A percentile compares a stretch with the other conserved stretches of the same genome.
Evolutionary conservation across 2,888 invertebrate species (phyloP).

Genomic region (Atethmia centrago): DNA sequence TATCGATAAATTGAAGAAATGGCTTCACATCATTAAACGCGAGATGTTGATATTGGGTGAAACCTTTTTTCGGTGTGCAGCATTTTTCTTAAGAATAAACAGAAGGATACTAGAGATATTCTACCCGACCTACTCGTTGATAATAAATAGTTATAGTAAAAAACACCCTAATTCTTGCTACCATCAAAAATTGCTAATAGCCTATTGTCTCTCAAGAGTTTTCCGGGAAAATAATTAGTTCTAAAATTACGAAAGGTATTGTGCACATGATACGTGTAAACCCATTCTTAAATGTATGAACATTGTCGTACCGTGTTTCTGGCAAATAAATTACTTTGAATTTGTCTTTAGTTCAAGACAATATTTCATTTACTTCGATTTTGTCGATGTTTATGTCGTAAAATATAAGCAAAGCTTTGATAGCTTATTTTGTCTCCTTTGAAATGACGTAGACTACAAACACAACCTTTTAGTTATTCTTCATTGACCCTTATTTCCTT

Average conservation of each 20-base stretch:
- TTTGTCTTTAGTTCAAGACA: not conserved
- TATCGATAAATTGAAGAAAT: constrained; percentile 16
- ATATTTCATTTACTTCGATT: constrained; percentile 14
- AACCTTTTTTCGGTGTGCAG: not conserved
- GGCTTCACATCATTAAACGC: not conserved
- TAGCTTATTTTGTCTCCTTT: constrained; percentile 44
- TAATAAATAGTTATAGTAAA: no score
- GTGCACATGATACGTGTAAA: no score
- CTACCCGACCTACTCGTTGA: not conserved
- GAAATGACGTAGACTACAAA: constrained; percentile 37
- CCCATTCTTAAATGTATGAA: not conserved
- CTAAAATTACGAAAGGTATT: no score
- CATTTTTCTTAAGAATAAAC: not conserved
- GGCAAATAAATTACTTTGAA: not conserved
- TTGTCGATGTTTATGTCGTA: constrained; percentile 15
- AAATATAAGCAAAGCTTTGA: constrained; percentile 34
- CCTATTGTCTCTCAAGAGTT: not conserved
- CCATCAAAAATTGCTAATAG: no score
- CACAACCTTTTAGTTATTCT: not conserved
- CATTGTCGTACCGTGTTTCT: not conserved
- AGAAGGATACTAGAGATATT: not conserved
- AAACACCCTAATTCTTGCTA: no score
- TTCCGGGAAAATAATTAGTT: not conserved
- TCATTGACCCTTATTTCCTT: constrained; percentile 16
- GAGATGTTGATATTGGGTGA: no score